Percentiles rank a stretch among this genome's conserved stretches.
Evolutionary conservation across 2,888 invertebrate genomes (phyloP).

Genomic region (Patella caerulea): DNA sequence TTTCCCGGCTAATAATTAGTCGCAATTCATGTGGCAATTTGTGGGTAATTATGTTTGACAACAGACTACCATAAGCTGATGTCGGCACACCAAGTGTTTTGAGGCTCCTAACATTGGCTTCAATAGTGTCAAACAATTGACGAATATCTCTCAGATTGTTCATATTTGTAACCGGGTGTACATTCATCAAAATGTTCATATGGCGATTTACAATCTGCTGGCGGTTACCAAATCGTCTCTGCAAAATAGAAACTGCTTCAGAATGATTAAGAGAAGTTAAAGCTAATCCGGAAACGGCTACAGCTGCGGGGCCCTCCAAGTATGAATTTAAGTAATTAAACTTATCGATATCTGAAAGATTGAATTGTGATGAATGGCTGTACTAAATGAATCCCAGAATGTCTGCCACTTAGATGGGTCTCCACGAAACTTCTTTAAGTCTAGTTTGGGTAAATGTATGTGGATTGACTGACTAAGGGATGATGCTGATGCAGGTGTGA

Average conservation of each 20-base stretch:
- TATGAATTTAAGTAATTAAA: not conserved
- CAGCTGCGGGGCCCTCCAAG: not conserved
- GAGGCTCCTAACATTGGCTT: no score
- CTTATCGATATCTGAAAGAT: not conserved
- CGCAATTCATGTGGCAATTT: no score
- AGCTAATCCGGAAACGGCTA: not conserved
- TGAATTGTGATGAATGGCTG: not conserved
- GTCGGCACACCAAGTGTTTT: no score
- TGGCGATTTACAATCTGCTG: not conserved
- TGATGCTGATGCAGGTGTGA: not conserved
- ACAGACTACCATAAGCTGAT: no score
- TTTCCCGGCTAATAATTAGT: no score
- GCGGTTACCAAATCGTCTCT: not conserved
- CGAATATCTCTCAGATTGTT: no score
- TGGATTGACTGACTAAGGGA: not conserved
- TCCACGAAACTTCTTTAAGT: not conserved
- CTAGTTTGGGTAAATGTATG: not conserved
- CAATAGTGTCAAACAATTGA: no score
- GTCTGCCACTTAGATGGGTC: not conserved
- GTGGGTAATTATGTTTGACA: no score
- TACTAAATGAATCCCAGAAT: not conserved
- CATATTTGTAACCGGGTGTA: no score
- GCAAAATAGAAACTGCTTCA: not conserved
- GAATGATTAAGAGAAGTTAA: not conserved
- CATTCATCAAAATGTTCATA: not conserved